Conservation (phyloP, 2,113 vertebrate genomes). For the Prionailurus viverrinus region DNA sequence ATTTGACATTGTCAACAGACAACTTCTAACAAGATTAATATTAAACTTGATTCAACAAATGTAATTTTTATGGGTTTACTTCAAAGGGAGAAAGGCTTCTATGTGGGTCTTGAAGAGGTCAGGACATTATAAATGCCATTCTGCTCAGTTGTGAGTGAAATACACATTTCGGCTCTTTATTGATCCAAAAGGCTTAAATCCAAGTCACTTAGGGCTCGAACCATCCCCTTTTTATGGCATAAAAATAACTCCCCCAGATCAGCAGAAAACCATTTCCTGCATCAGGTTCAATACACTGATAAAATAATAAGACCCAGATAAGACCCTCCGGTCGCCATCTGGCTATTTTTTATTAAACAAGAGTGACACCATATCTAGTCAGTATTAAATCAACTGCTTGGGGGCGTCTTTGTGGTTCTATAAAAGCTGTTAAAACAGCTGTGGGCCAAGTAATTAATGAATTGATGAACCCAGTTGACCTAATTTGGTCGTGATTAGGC, state of each 20-base stretch:
- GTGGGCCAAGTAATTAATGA: constrained; percentile 53
- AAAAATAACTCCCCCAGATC: not conserved
- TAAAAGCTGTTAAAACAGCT: constrained; percentile 53
- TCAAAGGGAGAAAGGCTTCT: not conserved
- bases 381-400: constrained; percentile 41
- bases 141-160: not conserved
- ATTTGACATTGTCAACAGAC: not conserved
- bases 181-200: not conserved
- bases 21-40: not conserved
- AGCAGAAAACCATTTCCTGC: not conserved
- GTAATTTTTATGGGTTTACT: not conserved
- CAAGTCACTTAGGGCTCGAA: not conserved
- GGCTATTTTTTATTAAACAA: constrained; percentile 32
- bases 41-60: not conserved
- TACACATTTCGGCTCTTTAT: not conserved
- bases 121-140: not conserved
- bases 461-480: constrained; percentile 52
- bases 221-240: not conserved
- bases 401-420: constrained; percentile 15
- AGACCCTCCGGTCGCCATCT: not conserved
- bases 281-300: not conserved
- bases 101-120: not conserved
- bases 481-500: not conserved
- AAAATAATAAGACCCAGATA: constrained; percentile 24
- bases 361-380: not conserved